These are phyloP conservation scores for Mormyrus proboscirostris DNA, from an alignment of 2,797 vertebrate genomes.

Conservation along the genomic window DNA sequence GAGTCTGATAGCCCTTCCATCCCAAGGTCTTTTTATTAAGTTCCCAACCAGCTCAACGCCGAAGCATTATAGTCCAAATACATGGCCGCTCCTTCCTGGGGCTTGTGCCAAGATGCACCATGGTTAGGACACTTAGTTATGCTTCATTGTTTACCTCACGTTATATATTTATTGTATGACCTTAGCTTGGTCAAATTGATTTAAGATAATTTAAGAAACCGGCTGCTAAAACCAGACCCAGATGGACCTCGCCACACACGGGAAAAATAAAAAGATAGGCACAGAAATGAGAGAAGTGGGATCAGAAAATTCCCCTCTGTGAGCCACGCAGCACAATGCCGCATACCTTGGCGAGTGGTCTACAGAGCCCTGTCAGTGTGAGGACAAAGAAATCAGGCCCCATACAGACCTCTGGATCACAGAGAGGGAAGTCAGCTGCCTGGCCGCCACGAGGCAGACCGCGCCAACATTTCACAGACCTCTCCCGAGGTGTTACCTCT, in stretches of 20 bases:
- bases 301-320: neutral
- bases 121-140: neutral
- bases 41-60: neutral
- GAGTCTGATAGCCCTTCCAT: neutral
- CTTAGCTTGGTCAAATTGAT: neutral
- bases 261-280: neutral
- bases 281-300: neutral
- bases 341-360: neutral
- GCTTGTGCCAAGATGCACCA: neutral
- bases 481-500: neutral
- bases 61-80: neutral
- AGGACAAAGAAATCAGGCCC: slow-evolving; percentile 5
- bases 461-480: neutral
- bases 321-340: neutral
- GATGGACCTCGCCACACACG: neutral
- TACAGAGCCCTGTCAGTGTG: neutral
- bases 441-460: neutral
- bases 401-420: neutral
- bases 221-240: neutral
- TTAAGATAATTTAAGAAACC: neutral
- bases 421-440: neutral
- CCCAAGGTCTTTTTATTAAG: neutral
- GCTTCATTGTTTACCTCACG: neutral
- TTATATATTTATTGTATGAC: neutral
- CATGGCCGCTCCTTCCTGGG: neutral